Conservation (phyloP, 2,888 invertebrate species). For the Carcina quercana region DNA sequence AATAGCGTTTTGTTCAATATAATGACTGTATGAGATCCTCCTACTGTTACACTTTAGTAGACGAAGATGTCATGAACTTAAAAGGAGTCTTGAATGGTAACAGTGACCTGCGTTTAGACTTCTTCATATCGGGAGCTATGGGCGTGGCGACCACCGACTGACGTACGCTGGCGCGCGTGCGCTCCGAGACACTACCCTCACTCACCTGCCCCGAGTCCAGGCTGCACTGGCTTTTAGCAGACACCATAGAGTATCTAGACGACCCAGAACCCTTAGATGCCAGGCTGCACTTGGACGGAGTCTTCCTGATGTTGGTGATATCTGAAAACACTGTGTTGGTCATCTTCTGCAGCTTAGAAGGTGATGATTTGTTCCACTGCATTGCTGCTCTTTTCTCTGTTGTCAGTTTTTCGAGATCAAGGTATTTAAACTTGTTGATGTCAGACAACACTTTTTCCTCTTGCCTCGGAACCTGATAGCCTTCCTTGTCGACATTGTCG, state of each 20-base stretch:
- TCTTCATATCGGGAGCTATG: slow-evolving; percentile 43
- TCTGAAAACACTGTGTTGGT: slow-evolving; percentile 42
- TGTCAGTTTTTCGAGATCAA: slow-evolving; percentile 49
- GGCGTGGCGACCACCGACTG: slow-evolving; percentile 41
- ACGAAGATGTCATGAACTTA: slow-evolving; percentile 59
- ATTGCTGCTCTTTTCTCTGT: slow-evolving; percentile 49
- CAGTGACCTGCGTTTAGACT: slow-evolving; percentile 55
- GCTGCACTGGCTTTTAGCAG: slow-evolving; percentile 45
- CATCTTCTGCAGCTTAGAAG: slow-evolving; percentile 55
- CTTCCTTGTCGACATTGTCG: slow-evolving; percentile 40
- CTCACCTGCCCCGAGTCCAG: slow-evolving; percentile 38
- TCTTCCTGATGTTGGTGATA: slow-evolving; percentile 53
- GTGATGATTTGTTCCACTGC: slow-evolving; percentile 53
- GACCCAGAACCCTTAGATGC: slow-evolving; percentile 44
- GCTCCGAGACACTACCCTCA: slow-evolving; percentile 35
- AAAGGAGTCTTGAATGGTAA: slow-evolving; percentile 67
- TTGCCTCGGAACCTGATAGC: slow-evolving; percentile 33
- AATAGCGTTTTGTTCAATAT: not conserved
- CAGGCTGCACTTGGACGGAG: slow-evolving; percentile 58
- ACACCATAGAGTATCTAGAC: slow-evolving; percentile 42
- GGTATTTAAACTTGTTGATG: slow-evolving; percentile 61
- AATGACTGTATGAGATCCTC: slow-evolving; percentile 18
- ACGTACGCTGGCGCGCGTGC: slow-evolving; percentile 35
- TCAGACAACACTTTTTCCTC: slow-evolving; percentile 33
- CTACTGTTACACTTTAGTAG: slow-evolving; percentile 42